These are phyloP conservation scores for Drosophila nr. medialis DNA, from an alignment of 2,888 invertebrate genomes.

Conservation along the genomic window DNA sequence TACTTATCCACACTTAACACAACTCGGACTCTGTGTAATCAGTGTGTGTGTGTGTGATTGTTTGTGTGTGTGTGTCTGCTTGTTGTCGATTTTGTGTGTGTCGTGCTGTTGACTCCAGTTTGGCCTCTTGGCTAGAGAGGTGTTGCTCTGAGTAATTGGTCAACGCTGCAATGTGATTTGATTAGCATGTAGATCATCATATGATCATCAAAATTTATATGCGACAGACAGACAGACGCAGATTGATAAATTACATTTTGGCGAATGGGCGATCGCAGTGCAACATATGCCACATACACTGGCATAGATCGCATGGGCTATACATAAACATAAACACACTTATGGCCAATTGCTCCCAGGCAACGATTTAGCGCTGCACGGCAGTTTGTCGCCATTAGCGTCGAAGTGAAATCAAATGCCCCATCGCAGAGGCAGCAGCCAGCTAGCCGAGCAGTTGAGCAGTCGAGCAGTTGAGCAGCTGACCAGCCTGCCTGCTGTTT, in stretches of 20 bases:
- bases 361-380: constrained; percentile 81
- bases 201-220: constrained; percentile 44
- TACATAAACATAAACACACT: constrained; percentile 12
- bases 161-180: constrained; percentile 68
- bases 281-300: constrained; percentile 17
- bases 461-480: background rate
- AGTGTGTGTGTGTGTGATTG: constrained; percentile 18
- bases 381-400: constrained; percentile 84
- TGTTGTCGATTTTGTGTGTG: too few species aligned
- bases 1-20: constrained; percentile 80
- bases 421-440: constrained; percentile 32
- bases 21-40: constrained; percentile 34
- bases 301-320: constrained; percentile 19
- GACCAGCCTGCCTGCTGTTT: constrained; percentile 24
- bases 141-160: constrained; percentile 74
- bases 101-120: too few species aligned
- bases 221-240: constrained; percentile 40
- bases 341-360: constrained; percentile 21
- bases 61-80: background rate
- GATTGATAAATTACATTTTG: constrained; percentile 65
- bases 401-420: constrained; percentile 78
- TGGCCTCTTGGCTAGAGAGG: constrained; percentile 36
- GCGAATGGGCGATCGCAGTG: constrained; percentile 41
- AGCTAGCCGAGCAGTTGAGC: constrained; percentile 5
- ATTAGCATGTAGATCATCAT: constrained; percentile 78